Percentiles rank a stretch among this genome's conserved stretches.
Evolutionary conservation across 2,113 vertebrate genomes (phyloP).

Genomic region (Pteronura brasiliensis): DNA sequence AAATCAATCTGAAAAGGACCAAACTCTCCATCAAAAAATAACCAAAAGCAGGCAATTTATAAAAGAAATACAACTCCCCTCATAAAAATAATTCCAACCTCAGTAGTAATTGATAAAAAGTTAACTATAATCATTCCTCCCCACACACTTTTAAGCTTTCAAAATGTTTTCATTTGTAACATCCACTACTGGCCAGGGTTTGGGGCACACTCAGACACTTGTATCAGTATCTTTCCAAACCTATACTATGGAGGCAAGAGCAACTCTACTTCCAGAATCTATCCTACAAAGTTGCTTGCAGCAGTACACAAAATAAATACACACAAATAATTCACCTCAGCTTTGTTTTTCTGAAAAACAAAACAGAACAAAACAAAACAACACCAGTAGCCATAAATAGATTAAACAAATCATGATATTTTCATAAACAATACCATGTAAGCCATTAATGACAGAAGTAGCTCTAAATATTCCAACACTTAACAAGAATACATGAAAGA

Average conservation of each 20-base stretch:
- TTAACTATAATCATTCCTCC: neutral
- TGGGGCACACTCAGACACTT: neutral
- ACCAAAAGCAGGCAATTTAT: neutral
- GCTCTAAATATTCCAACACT: neutral
- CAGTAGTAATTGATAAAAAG: neutral
- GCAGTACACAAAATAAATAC: neutral
- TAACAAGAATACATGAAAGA: neutral
- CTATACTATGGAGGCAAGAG: neutral
- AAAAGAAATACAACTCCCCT: neutral
- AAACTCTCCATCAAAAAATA: neutral
- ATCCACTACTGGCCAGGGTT: neutral
- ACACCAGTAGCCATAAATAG: neutral
- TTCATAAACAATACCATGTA: neutral
- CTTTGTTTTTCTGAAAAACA: neutral
- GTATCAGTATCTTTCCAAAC: neutral
- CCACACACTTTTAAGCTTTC: neutral
- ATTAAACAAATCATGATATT: neutral
- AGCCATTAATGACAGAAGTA: neutral
- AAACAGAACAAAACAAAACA: neutral
- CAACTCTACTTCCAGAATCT: neutral
- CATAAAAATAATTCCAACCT: neutral
- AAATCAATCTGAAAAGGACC: neutral
- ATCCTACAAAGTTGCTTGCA: neutral
- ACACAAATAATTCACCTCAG: neutral
- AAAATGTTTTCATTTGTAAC: conserved; percentile 12